phyloP scores from a whole-genome alignment of 2,888 invertebrate species.

The Leptothorax acervorum region DNA sequence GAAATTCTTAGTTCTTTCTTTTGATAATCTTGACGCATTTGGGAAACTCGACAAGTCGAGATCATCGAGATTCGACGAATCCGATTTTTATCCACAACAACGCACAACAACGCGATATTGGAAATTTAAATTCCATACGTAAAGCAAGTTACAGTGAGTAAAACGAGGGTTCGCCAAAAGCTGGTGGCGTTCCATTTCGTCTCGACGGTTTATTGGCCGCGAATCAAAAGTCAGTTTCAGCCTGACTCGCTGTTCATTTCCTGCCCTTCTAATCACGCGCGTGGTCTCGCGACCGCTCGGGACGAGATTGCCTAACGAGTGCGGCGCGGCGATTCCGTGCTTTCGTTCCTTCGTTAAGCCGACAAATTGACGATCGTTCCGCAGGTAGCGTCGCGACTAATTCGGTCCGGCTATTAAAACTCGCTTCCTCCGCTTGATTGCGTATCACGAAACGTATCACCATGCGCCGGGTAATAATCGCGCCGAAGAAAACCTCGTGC shows the following conservation, averaged over 20 bases:
- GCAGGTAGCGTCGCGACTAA: constrained; percentile 32
- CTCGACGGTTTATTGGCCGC: constrained; percentile 48
- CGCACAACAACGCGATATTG: background rate
- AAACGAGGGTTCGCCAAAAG: constrained; percentile 25
- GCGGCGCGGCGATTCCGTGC: constrained; percentile 32
- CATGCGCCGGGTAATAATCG: constrained; percentile 10
- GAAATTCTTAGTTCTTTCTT: background rate
- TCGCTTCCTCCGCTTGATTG: constrained; percentile 43
- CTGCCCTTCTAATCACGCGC: constrained; percentile 51
- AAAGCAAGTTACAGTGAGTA: constrained; percentile 16
- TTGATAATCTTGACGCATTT: constrained; percentile 37
- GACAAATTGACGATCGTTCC: constrained; percentile 49
- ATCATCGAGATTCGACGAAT: background rate
- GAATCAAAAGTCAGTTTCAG: constrained; percentile 50
- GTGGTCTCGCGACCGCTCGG: constrained; percentile 22
- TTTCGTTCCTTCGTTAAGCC: constrained; percentile 54
- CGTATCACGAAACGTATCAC: constrained; percentile 37
- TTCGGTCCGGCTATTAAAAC: constrained; percentile 49
- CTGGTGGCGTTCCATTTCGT: constrained; percentile 16
- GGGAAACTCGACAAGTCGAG: constrained; percentile 27
- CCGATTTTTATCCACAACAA: background rate
- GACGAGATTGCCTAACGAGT: constrained; percentile 44
- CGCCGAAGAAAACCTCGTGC: background rate
- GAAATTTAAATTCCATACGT: constrained; percentile 61
- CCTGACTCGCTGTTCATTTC: constrained; percentile 49